Percentiles rank a stretch among this genome's conserved stretches.
phyloP scores from a whole-genome alignment of 2,113 vertebrate species.

The Gnathochromis pfefferi region DNA sequence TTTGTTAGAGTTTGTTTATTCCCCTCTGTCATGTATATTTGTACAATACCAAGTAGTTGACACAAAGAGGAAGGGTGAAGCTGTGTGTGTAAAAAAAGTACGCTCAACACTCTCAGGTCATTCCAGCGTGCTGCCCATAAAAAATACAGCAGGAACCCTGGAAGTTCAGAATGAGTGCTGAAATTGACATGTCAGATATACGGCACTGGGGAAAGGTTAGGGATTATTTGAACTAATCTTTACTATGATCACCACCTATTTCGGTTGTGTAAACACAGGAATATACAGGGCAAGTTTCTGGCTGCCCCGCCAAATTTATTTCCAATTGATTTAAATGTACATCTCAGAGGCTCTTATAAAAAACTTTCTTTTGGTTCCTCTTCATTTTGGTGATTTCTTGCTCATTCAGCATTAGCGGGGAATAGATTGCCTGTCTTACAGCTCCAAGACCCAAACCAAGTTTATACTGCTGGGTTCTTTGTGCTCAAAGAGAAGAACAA shows the following conservation, averaged over 20 bases:
- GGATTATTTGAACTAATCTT: background rate
- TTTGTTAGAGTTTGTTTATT: background rate
- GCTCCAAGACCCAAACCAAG: background rate
- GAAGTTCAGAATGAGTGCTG: slow-evolving; percentile 1
- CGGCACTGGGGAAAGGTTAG: background rate
- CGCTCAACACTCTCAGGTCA: background rate
- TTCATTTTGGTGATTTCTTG: background rate
- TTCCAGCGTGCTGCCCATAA: slow-evolving; percentile 23
- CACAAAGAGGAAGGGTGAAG: background rate
- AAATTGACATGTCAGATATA: background rate
- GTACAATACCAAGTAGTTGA: background rate
- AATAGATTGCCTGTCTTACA: background rate
- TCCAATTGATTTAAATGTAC: background rate
- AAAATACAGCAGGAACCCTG: slow-evolving; percentile 32
- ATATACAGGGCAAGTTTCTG: slow-evolving; percentile 2
- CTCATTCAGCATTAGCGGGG: background rate
- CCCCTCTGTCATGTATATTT: background rate
- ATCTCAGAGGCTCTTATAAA: background rate
- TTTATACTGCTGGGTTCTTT: background rate
- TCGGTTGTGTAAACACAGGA: background rate
- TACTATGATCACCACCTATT: background rate
- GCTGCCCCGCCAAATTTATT: background rate
- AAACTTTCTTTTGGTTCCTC: background rate
- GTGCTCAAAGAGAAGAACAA: background rate
- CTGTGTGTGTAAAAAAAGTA: slow-evolving; percentile 13